phyloP scores from a whole-genome alignment of 2,797 vertebrate species.

The Enoplosus armatus region DNA sequence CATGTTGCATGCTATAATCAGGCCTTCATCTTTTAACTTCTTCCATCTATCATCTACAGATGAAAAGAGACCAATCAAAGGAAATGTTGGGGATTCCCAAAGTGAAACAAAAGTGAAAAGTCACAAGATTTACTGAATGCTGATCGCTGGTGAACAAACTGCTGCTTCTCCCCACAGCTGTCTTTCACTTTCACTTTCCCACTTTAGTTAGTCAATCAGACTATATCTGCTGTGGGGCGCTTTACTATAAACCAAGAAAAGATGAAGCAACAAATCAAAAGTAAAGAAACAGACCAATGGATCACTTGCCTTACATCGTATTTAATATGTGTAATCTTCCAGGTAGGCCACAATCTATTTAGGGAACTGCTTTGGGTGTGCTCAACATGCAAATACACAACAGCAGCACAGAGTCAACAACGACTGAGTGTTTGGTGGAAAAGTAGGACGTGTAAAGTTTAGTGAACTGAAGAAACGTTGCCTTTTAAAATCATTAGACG shows the following conservation, averaged over 20 bases:
- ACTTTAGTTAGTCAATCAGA: not conserved
- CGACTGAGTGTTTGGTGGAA: too few species aligned
- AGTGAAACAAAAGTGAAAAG: not conserved
- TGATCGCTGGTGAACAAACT: not conserved
- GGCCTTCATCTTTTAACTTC: not conserved
- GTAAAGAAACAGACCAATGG: not conserved
- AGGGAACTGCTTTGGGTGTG: not conserved
- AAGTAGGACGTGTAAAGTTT: not conserved
- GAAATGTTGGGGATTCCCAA: conserved; percentile 12
- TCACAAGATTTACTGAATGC: not conserved
- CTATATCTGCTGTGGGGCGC: not conserved
- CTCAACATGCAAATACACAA: conserved; percentile 3
- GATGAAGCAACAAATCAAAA: not conserved
- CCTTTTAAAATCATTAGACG: not conserved
- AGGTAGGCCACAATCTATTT: not conserved
- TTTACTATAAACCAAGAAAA: not conserved
- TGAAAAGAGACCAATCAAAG: too few species aligned
- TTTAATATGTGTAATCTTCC: not conserved
- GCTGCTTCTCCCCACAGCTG: not conserved
- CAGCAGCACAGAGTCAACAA: not conserved
- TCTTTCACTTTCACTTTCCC: conserved; percentile 48
- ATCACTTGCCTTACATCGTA: not conserved
- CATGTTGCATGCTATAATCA: not conserved
- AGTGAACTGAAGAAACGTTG: not conserved
- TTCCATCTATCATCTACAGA: not conserved